Conservation (phyloP, 2,113 vertebrate species). For the Pteropus alecto region DNA sequence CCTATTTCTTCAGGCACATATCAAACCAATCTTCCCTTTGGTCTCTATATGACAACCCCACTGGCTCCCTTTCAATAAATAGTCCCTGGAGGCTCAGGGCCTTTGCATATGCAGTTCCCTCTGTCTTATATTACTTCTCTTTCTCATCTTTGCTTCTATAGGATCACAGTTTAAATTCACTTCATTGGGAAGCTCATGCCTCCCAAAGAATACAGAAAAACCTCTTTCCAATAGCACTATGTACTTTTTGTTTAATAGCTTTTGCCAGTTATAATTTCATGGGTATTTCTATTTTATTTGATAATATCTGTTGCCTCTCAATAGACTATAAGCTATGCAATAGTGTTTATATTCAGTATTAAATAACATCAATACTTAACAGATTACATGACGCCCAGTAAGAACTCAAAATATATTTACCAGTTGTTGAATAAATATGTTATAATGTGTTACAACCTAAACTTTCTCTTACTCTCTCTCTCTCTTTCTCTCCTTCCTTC, state of each 20-base stretch:
- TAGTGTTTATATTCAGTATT: neutral
- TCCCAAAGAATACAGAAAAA: neutral
- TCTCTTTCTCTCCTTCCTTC: no score
- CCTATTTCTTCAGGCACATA: neutral
- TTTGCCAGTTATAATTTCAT: neutral
- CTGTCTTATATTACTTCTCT: neutral
- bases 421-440: neutral
- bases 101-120: neutral
- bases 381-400: neutral
- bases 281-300: constrained; percentile 26
- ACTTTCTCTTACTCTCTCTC: neutral
- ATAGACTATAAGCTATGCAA: neutral
- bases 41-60: neutral
- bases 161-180: neutral
- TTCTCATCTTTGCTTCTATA: neutral
- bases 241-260: neutral
- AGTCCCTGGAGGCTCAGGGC: neutral
- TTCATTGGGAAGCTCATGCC: neutral
- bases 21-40: neutral
- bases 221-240: neutral
- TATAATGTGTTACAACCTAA: neutral
- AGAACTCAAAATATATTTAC: neutral
- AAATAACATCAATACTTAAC: neutral
- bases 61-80: neutral
- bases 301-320: neutral